phyloP scores from a whole-genome alignment of 2,797 vertebrate species.

The Paratrypauchen microcephalus region DNA sequence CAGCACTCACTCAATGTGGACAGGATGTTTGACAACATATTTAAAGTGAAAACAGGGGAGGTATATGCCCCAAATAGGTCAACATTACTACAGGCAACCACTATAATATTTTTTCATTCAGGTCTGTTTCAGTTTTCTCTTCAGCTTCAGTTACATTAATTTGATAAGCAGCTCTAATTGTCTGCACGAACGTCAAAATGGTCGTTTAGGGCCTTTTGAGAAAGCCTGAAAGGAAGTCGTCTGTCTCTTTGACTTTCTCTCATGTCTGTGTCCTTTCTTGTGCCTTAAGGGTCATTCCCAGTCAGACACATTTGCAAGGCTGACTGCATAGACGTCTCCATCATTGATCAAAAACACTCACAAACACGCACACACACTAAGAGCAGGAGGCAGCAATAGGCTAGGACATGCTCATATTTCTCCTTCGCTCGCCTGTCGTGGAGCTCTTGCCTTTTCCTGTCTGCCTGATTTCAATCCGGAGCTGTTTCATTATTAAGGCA shows the following conservation, averaged over 20 bases:
- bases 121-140: neutral
- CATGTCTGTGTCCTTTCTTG: slow-evolving; percentile 52
- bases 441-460: slow-evolving; percentile 21
- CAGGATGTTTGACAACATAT: slow-evolving; percentile 37
- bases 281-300: slow-evolving; percentile 50
- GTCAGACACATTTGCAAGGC: slow-evolving; percentile 60
- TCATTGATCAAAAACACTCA: slow-evolving; percentile 58
- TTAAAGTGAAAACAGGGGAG: slow-evolving; percentile 35
- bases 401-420: slow-evolving; percentile 34
- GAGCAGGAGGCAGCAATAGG: slow-evolving; percentile 23
- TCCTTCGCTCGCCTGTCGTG: slow-evolving; percentile 24
- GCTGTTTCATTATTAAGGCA: slow-evolving; percentile 34
- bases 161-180: slow-evolving; percentile 40
- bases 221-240: slow-evolving; percentile 25
- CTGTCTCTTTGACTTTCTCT: slow-evolving; percentile 19
- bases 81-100: slow-evolving; percentile 10
- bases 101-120: slow-evolving; percentile 18
- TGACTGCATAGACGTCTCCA: slow-evolving; percentile 47
- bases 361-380: slow-evolving; percentile 9
- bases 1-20: slow-evolving; percentile 32
- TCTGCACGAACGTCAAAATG: slow-evolving; percentile 28
- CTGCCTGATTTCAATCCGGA: slow-evolving; percentile 39
- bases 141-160: slow-evolving; percentile 15
- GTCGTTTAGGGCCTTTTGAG: slow-evolving; percentile 25
- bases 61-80: slow-evolving; percentile 21